These are phyloP conservation scores for Pardalotus punctatus DNA, from an alignment of 2,113 vertebrate species.

Conservation along the genomic window DNA sequence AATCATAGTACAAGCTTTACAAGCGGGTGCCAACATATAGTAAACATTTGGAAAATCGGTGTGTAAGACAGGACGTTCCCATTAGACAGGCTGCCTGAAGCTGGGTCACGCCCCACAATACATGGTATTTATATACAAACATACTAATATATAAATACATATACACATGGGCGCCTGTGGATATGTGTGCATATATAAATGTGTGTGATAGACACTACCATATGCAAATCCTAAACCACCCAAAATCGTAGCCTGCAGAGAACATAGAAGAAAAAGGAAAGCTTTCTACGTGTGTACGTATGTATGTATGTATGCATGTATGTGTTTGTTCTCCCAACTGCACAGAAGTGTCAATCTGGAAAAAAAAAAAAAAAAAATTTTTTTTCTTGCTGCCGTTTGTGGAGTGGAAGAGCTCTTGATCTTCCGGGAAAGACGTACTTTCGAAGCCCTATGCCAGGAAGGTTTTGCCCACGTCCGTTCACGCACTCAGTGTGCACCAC, in stretches of 20 bases:
- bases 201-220: background rate
- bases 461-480: background rate
- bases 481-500: background rate
- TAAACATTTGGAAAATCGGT: slow-evolving; percentile 14
- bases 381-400: background rate
- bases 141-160: background rate
- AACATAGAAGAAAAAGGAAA: background rate
- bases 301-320: background rate
- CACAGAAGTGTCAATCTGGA: background rate
- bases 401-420: background rate
- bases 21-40: slow-evolving; percentile 4
- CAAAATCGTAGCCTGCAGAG: background rate
- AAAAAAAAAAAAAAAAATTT: background rate
- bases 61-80: background rate
- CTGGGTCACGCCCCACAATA: background rate
- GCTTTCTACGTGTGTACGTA: background rate
- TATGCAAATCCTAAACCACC: background rate
- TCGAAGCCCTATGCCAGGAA: background rate
- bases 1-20: slow-evolving; percentile 41
- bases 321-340: background rate
- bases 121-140: background rate
- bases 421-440: background rate
- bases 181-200: background rate
- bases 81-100: background rate
- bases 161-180: background rate